Evolutionary conservation across 2,113 vertebrate genomes (phyloP).

Genomic region (Marmota monax): DNA sequence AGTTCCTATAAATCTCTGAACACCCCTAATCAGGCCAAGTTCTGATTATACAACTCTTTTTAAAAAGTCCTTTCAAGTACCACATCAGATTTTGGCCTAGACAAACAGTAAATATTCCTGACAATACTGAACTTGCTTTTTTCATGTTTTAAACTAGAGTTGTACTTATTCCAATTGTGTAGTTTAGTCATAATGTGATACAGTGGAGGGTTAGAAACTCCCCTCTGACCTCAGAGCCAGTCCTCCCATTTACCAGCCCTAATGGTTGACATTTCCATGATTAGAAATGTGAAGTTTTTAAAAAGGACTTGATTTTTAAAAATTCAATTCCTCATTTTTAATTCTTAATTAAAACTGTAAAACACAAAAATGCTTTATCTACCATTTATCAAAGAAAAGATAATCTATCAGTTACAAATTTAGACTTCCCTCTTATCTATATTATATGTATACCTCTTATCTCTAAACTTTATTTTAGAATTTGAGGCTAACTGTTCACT

Average conservation of each 20-base stretch:
- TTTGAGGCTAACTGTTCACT: not conserved
- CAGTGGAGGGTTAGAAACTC: not conserved
- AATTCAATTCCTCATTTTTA: not conserved
- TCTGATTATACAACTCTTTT: not conserved
- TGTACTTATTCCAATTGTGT: not conserved
- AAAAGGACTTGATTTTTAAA: too few species aligned
- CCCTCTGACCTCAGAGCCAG: not conserved
- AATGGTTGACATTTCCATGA: not conserved
- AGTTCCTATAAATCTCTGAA: not conserved
- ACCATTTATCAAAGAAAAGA: slow-evolving; percentile 26
- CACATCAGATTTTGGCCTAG: not conserved
- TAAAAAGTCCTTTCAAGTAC: not conserved
- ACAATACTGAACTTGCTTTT: not conserved
- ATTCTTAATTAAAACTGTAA: not conserved
- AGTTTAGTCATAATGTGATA: not conserved
- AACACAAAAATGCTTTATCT: not conserved
- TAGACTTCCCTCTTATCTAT: not conserved
- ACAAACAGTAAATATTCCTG: not conserved
- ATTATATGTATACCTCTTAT: not conserved
- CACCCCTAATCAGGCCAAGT: not conserved
- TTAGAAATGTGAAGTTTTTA: not conserved
- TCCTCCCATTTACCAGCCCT: not conserved
- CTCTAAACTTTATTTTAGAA: not conserved
- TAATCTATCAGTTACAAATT: not conserved
- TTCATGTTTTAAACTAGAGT: not conserved